phyloP scores from a whole-genome alignment of 2,113 vertebrate species.

The human region DNA sequence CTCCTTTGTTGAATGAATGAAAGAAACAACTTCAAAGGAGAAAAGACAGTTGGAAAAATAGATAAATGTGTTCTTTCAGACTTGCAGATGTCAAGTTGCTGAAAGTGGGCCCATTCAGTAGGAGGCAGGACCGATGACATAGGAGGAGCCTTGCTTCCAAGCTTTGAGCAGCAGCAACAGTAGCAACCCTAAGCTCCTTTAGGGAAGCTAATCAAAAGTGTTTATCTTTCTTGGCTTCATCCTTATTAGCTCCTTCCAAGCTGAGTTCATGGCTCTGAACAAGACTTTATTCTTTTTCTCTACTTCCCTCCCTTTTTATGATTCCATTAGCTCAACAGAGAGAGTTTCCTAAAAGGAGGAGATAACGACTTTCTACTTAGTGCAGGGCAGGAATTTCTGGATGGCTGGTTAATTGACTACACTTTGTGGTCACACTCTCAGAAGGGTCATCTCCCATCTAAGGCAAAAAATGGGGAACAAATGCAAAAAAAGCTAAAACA shows the following conservation, averaged over 20 bases:
- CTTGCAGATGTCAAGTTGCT: background rate
- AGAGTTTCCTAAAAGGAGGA: background rate
- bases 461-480: background rate
- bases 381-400: background rate
- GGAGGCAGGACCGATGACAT: background rate
- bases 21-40: background rate
- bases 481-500: background rate
- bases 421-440: background rate
- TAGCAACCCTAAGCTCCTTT: background rate
- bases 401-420: background rate
- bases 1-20: background rate
- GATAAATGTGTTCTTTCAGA: background rate
- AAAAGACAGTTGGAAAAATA: background rate
- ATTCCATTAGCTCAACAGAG: background rate
- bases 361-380: background rate
- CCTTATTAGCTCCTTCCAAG: background rate
- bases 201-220: background rate
- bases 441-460: background rate
- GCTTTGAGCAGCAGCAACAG: background rate
- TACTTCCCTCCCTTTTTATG: background rate
- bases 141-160: background rate
- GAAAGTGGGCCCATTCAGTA: background rate
- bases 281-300: background rate
- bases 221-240: too few species aligned
- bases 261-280: background rate